phyloP scores from a whole-genome alignment of 2,113 vertebrate species.

The Glareola pratincola region DNA sequence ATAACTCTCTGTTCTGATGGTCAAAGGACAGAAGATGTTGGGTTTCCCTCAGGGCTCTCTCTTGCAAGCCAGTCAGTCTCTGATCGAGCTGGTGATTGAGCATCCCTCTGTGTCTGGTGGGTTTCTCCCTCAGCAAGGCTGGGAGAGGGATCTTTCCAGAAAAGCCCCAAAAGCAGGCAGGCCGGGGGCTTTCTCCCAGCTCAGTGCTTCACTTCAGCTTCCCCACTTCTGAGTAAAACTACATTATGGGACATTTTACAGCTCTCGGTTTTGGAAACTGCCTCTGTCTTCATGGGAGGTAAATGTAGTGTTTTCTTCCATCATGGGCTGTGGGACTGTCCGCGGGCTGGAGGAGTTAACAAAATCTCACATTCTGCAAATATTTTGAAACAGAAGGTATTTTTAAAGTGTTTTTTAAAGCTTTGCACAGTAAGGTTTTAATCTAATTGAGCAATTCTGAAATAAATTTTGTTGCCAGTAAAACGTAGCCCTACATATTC shows the following conservation, averaged over 20 bases:
- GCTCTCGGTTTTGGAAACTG: background rate
- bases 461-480: background rate
- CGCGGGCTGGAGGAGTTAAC: background rate
- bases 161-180: background rate
- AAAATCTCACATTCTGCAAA: background rate
- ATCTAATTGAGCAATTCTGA: background rate
- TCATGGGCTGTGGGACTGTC: background rate
- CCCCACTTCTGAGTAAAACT: background rate
- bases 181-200: fast-evolving
- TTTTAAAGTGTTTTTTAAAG: background rate
- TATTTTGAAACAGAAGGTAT: background rate
- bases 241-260: background rate
- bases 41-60: background rate
- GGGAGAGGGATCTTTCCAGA: background rate
- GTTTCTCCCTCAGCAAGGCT: background rate
- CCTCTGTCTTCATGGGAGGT: background rate
- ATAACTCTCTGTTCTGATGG: background rate
- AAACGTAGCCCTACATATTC: background rate
- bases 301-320: background rate
- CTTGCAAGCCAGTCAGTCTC: background rate
- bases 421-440: background rate
- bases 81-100: too few species aligned
- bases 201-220: background rate
- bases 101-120: fast-evolving
- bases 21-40: background rate